These are phyloP conservation scores for Eulemur mongoz DNA, from an alignment of 2,797 vertebrate genomes.

Conservation along the genomic window DNA sequence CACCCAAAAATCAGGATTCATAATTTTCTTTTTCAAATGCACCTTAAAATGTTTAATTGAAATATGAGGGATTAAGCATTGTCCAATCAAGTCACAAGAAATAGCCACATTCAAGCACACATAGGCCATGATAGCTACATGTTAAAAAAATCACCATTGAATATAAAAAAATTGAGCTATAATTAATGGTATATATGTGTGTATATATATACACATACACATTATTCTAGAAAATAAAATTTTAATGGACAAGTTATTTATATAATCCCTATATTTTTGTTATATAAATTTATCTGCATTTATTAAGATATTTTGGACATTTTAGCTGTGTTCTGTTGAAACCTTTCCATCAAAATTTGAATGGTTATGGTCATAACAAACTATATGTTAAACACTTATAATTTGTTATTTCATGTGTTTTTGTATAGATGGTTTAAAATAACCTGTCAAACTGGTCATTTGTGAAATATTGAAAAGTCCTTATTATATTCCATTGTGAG, in stretches of 20 bases:
- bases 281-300: not conserved
- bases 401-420: not conserved
- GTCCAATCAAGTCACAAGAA: not conserved
- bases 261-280: not conserved
- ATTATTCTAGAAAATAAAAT: conserved; percentile 16
- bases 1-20: not conserved
- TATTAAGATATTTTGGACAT: not conserved
- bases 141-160: not conserved
- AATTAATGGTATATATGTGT: not conserved
- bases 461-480: not conserved
- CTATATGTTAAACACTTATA: not conserved
- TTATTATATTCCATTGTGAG: not conserved
- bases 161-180: not conserved
- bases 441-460: not conserved
- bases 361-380: not conserved
- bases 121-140: not conserved
- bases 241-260: not conserved
- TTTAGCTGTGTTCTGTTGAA: not conserved
- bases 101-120: not conserved
- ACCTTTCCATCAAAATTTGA: not conserved
- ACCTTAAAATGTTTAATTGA: not conserved
- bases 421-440: not conserved
- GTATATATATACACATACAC: not conserved
- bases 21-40: not conserved
- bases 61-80: not conserved